Evolutionary conservation across 1,140 invertebrate species (phyloP).

Genomic region (Bombus terrestris): DNA sequence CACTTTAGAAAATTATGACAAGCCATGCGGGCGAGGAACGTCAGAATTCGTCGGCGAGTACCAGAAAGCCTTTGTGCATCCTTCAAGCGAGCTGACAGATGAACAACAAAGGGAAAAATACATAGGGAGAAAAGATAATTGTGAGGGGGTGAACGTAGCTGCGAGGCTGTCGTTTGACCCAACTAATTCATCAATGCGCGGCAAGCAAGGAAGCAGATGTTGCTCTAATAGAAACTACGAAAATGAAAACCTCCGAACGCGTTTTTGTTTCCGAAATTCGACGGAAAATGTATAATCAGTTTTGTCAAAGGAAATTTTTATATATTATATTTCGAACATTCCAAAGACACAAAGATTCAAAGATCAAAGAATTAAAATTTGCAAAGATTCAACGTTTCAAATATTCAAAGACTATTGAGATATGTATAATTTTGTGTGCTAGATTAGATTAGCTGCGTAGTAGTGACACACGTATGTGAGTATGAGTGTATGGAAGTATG

Average conservation of each 20-base stretch:
- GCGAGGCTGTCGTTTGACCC: conserved; percentile 38
- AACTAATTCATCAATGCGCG: not conserved
- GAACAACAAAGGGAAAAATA: conserved; percentile 43
- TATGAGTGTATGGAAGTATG: no score
- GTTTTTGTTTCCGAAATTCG: not conserved
- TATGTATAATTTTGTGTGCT: no score
- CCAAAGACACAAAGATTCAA: not conserved
- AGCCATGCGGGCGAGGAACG: not conserved
- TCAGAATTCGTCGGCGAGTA: conserved; percentile 15
- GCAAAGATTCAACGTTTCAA: not conserved
- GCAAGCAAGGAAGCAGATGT: not conserved
- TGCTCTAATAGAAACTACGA: conserved; percentile 16
- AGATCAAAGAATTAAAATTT: not conserved
- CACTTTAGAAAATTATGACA: conserved; percentile 45
- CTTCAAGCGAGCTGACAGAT: conserved; percentile 43
- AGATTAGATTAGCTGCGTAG: no score
- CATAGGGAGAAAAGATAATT: conserved; percentile 43
- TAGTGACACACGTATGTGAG: no score
- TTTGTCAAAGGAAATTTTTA: not conserved
- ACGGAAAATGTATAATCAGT: not conserved
- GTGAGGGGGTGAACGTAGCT: conserved; percentile 17
- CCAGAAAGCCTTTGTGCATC: conserved; percentile 31
- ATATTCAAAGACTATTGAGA: not conserved
- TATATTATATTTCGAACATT: not conserved
- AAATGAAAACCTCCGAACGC: not conserved